phyloP scores from a whole-genome alignment of 2,113 vertebrate genomes.

The Thinocorus orbignyianus region DNA sequence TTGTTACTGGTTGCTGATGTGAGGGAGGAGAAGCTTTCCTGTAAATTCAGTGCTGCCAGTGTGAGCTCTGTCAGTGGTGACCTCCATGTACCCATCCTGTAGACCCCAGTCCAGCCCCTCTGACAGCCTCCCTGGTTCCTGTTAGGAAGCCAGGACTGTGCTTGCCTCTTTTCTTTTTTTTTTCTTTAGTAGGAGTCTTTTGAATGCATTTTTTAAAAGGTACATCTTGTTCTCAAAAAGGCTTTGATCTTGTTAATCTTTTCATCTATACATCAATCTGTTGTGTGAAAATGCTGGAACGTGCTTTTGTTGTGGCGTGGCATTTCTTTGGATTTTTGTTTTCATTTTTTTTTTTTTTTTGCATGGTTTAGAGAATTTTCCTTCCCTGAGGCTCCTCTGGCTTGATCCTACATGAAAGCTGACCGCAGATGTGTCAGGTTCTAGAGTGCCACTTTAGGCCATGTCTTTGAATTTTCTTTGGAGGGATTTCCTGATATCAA shows the following conservation, averaged over 20 bases:
- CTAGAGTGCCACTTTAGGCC: conserved; percentile 12
- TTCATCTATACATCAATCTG: conserved; percentile 51
- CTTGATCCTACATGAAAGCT: conserved; percentile 54
- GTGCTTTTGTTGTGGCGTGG: conserved; percentile 9
- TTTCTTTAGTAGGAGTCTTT: not conserved
- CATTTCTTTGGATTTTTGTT: not conserved
- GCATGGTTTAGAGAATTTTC: conserved; percentile 20
- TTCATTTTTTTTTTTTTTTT: not conserved
- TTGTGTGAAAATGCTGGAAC: conserved; percentile 31
- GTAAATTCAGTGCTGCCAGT: not conserved
- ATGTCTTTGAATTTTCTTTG: conserved; percentile 48
- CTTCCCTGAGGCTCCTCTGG: conserved; percentile 14
- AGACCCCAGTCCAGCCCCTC: not conserved
- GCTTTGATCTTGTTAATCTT: conserved; percentile 64
- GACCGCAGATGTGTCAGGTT: conserved; percentile 19
- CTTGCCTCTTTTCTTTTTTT: not conserved
- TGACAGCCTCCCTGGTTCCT: not conserved
- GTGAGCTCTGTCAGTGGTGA: not conserved
- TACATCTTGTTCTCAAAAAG: conserved; percentile 29
- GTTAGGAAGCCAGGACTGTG: not conserved
- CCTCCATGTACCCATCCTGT: not conserved
- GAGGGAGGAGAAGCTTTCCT: not conserved
- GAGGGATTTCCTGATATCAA: conserved; percentile 12
- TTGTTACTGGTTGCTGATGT: not conserved
- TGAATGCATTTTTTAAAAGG: not conserved